Conservation (phyloP, 1,140 invertebrate species). For the Fopius arisanus region DNA sequence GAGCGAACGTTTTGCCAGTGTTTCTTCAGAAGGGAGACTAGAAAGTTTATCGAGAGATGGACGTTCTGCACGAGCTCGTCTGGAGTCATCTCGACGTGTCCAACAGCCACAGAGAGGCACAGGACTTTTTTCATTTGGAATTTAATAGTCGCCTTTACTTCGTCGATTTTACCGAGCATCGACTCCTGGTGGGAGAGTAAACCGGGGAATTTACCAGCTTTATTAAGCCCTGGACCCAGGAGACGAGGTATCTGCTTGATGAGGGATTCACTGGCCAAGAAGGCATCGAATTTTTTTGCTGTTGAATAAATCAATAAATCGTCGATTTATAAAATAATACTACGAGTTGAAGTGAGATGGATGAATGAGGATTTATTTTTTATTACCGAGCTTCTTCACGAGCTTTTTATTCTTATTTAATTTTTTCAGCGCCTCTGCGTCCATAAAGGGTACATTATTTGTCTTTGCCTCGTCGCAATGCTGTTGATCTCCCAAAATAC, state of each 20-base stretch:
- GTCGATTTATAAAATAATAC: constrained; percentile 9
- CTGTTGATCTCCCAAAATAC: constrained; percentile 98
- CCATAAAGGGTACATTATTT: constrained; percentile 93
- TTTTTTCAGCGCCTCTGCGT: constrained; percentile 98
- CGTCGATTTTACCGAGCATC: constrained; percentile 95
- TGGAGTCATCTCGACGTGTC: constrained; percentile 94
- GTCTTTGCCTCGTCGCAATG: constrained; percentile 99
- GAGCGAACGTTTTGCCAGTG: constrained; percentile 99
- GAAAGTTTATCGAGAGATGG: constrained; percentile 96
- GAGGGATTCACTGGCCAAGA: constrained; percentile 97
- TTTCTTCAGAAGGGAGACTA: constrained; percentile 99
- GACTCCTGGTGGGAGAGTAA: constrained; percentile 96
- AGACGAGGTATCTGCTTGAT: constrained; percentile 99
- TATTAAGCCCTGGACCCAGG: constrained; percentile 98
- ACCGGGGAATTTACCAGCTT: constrained; percentile 99
- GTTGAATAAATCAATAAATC: constrained; percentile 44
- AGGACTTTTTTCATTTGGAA: constrained; percentile 99
- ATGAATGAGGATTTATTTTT: background rate
- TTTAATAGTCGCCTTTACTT: constrained; percentile 99
- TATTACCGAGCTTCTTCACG: constrained; percentile 96
- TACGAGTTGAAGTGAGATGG: background rate
- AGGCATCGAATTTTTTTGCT: constrained; percentile 96
- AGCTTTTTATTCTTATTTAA: constrained; percentile 99
- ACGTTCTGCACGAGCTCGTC: constrained; percentile 98
- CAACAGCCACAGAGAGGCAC: constrained; percentile 96